A percentile compares a stretch with the other conserved stretches of the same genome.
phyloP scores from a whole-genome alignment of 2,797 vertebrate species.

The Brachyrhaphis roseni region DNA sequence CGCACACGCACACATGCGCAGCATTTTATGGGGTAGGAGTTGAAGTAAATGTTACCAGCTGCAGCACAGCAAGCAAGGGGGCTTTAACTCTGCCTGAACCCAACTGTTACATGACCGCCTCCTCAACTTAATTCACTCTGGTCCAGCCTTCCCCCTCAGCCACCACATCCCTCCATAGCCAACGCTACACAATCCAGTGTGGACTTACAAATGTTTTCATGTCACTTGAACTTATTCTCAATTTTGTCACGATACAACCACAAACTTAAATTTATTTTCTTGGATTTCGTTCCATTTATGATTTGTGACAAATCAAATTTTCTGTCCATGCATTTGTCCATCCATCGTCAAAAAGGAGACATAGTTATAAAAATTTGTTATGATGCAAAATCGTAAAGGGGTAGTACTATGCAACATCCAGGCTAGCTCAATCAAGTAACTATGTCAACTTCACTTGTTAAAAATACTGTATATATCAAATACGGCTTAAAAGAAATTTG shows the following conservation, averaged over 20 bases:
- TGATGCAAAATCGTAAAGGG: not conserved
- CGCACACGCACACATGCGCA: slow-evolving; percentile 32
- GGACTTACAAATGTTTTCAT: not conserved
- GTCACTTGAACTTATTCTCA: not conserved
- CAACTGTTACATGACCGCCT: slow-evolving; percentile 74
- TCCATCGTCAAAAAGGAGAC: not conserved
- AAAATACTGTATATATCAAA: too few species aligned
- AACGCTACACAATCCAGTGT: slow-evolving; percentile 6
- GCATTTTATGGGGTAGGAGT: slow-evolving; percentile 60
- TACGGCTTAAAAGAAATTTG: too few species aligned
- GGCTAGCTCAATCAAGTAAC: too few species aligned
- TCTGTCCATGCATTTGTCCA: too few species aligned
- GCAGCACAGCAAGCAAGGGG: slow-evolving; percentile 66
- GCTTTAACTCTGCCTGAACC: slow-evolving; percentile 82
- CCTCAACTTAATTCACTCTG: slow-evolving; percentile 76
- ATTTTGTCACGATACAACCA: not conserved
- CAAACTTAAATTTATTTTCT: not conserved
- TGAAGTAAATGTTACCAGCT: slow-evolving; percentile 82
- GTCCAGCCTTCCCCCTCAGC: slow-evolving; percentile 46
- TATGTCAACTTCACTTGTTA: too few species aligned
- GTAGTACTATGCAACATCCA: not conserved
- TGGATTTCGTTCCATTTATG: not conserved
- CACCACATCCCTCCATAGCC: slow-evolving; percentile 37
- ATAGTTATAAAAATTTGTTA: not conserved
- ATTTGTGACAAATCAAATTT: too few species aligned